Evolutionary conservation across 2,888 invertebrate species (phyloP), one percentile per base, ranked within the genome.

Genomic region (Choreutis nemorana): DNA sequence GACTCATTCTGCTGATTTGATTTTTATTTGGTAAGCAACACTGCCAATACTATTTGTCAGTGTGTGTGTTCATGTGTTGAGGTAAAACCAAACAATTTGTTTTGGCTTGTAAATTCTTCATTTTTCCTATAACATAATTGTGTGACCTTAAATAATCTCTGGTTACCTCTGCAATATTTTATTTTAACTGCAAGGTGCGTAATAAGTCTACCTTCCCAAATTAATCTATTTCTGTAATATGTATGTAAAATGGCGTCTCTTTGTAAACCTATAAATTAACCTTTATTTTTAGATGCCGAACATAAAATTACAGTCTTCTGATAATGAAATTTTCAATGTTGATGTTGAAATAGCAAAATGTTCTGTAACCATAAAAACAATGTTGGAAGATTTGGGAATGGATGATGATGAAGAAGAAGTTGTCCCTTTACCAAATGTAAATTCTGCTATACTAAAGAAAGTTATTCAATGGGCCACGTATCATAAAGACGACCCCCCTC

Each of bases 311-410:
- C 94, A 96, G 67, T 96, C 96, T 36, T 93, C 93, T 1, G 97
- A 98, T 70, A 94, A 92, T 29, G 97, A 97, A 65, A 88, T 92
- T 13, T 98, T 98, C 60, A 93, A 94, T 43, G 96, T 97, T 0
- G 97, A 97, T 54, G 91, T 95, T 1, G 95, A 97, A 64, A 95
- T 98, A 34, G 97, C 97, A 25, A 94, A 96, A 81, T 96, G 96
- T 66, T 97, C 97, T 0, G 94, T 95, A 9, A 98, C 97, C 0
- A 97, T 99, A 44, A 97, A 97, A 75, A 98, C 97, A 3, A 98
- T 99, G 94, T 83, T 99, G 47, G 97, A 97, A 75, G 92, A 94
- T 73, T 81, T 93, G 35, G 92, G 92, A 8, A 89, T 92, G 87
- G 94, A 94, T 50, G 93, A 91, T 26, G 91, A 95, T 33, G 94